Evolutionary conservation across 2,888 invertebrate genomes (phyloP), one percentile per base, ranked within the genome.

Genomic region (Nycteola revayana): DNA sequence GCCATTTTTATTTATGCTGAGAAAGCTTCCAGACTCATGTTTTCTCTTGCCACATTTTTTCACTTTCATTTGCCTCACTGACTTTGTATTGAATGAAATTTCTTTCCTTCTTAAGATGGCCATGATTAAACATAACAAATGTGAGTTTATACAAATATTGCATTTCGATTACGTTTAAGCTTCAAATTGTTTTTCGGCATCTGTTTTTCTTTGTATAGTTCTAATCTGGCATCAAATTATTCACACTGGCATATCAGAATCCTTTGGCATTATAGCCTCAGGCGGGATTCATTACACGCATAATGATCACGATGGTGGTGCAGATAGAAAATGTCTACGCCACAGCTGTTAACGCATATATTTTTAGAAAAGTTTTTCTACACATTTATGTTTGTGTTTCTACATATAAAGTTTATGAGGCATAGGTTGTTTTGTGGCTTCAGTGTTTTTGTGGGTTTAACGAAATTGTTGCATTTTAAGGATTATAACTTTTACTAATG

Each of bases 301-400:
- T 21, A 21, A 21, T 21, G 21, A 21, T n/a, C 35, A n/a, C 29
- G 34, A 27, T 28, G 17, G 25, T 10, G 18, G 32, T 28, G 38
- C 2, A 5, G 18, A 49, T 33, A 33, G 21, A 21, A 10, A 28
- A 39, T 26, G 24, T 36, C 7, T 23, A 17, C 10, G 32, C 21
- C 28, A 22, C 23, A 27, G 33, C 10, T 8, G 25, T 38, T 26
- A 7, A 10, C 14, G 14, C 10, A 20, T 17, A 5, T 36, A 10
- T 23, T 32, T 32, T 28, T 23, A 32, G 23, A 40, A 32, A 41
- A 5, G 8, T 25, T 24, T 30, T 31, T 22, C 26, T 26, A 26
- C 7, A 29, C 25, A 10, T 24, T 29, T 17, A 7, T 27, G 5
- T 20, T 26, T 18, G n/a, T 30, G 9, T 18, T 7, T 7, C 1